Percentiles rank a stretch among this genome's conserved stretches.
These are phyloP conservation scores for Acrocephalus arundinaceus DNA, from an alignment of 2,113 vertebrate genomes.

Conservation along the genomic window DNA sequence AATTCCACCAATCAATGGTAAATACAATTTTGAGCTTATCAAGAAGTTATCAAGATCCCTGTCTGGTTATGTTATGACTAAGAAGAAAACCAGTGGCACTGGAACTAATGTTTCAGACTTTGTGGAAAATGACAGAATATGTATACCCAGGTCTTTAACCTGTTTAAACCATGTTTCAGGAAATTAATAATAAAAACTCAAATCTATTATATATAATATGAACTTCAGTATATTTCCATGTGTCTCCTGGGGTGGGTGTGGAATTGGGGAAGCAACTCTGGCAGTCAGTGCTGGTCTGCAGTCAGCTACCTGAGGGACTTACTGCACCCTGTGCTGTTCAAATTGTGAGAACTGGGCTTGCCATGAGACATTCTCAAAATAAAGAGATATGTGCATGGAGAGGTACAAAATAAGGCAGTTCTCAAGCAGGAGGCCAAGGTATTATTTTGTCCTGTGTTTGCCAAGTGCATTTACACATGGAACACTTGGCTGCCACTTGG, in stretches of 20 bases:
- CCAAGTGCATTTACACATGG: conserved; percentile 30
- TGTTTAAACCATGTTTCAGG: not conserved
- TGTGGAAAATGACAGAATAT: not conserved
- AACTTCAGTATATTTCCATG: not conserved
- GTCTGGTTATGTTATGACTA: not conserved
- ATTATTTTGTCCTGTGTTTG: not conserved
- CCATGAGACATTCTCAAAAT: not conserved
- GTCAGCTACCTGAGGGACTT: not conserved
- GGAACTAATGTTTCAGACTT: not conserved
- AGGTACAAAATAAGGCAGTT: not conserved
- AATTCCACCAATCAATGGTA: not conserved
- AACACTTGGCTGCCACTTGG: conserved; percentile 26
- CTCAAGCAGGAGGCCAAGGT: not conserved
- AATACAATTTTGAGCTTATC: not conserved
- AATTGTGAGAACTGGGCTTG: not conserved
- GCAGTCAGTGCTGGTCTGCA: not conserved
- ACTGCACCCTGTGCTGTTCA: not conserved
- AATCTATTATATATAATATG: not conserved
- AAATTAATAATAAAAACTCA: not conserved
- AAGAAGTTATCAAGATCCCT: not conserved
- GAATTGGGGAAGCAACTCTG: not conserved
- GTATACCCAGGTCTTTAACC: not conserved
- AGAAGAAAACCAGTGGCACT: not conserved
- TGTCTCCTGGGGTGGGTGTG: not conserved
- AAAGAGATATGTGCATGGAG: not conserved